Base-by-base conservation (phyloP, 2,797 vertebrate species). In the Oreortyx pictus region DNA sequence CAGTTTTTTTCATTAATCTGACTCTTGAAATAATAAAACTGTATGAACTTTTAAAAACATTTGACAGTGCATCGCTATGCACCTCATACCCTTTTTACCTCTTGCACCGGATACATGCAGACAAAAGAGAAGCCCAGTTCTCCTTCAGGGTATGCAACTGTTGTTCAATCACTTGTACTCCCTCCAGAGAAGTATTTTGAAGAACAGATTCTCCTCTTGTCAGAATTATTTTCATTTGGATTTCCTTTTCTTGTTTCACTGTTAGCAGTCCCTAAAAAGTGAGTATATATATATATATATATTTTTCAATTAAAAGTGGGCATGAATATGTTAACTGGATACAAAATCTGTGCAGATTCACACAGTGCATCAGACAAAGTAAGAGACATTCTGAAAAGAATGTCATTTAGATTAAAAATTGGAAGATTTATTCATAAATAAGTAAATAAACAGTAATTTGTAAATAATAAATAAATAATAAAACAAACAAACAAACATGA, bases 191-290 rank as follows among this genome's bases (percentile, higher is more conserved):
- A n/a, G 99, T 99, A 95, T 98, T 99, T 91, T 99, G 98, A 89
- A 99, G 98, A 77, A 99, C 98, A 14, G 98, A 98, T 83, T 99
- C 99, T 37, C 99, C 99, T 83, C 99, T 98, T 11, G 98, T 98
- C 85, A 99, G 94, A 68, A 98, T 91, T 98, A 99, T 99, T 97
- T 99, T 99, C 93, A 99, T 97, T 96, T 99, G 98, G 82, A 99
- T 99, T 98, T 99, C 99, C 84, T 99, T 98, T 94, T 99, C 99
- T 95, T 99, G 99, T 82, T 98, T 98, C 62, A 98, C 98, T 14
- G 98, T 97, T 71, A 99, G 94, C 62, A 99, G 97, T 18, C 98
- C 98, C 99, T 99, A 84, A 23, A 94, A 91, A 77, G 41, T 46
- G 77, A 89, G 65, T 0, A 4, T 22, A 64, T 46, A 15, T 59